Percentiles rank a stretch among this genome's conserved stretches.
Evolutionary conservation across 2,113 vertebrate species (phyloP).

Genomic region (Salminus brasiliensis): DNA sequence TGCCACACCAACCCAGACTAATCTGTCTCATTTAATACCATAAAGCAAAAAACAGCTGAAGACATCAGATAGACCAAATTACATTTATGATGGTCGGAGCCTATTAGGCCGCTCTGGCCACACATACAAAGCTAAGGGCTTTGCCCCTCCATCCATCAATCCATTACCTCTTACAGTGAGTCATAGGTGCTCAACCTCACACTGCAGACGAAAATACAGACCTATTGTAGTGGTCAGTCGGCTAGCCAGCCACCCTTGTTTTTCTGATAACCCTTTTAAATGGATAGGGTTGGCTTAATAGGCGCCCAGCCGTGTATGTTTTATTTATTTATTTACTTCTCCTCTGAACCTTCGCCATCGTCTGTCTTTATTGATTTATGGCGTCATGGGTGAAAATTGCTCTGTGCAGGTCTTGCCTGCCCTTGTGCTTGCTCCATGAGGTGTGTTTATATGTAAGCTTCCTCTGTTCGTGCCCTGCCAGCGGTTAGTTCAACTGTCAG

Average conservation of each 20-base stretch:
- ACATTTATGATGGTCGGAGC: not conserved
- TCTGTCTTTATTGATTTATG: slow-evolving; percentile 55
- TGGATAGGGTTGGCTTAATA: slow-evolving; percentile 34
- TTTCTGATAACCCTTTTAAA: slow-evolving; percentile 55
- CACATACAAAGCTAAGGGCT: slow-evolving; percentile 27
- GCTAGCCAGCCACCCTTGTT: slow-evolving; percentile 22
- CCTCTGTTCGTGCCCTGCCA: slow-evolving; percentile 39
- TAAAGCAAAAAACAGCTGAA: slow-evolving; percentile 3
- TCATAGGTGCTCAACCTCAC: slow-evolving; percentile 21
- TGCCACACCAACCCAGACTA: not conserved
- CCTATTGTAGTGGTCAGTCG: slow-evolving; percentile 1
- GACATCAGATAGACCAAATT: not conserved
- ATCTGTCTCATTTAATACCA: not conserved
- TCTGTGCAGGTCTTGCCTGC: slow-evolving; percentile 41
- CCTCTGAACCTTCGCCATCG: slow-evolving; percentile 25
- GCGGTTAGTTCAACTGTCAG: slow-evolving; percentile 50
- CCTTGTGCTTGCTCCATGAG: slow-evolving; percentile 41
- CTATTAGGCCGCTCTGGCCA: slow-evolving; percentile 8
- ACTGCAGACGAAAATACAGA: slow-evolving; percentile 3
- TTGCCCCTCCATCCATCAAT: not conserved
- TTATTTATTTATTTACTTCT: slow-evolving; percentile 39
- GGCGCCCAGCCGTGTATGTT: slow-evolving; percentile 13
- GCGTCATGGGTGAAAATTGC: slow-evolving; percentile 47
- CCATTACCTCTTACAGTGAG: slow-evolving; percentile 32
- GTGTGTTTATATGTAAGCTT: slow-evolving; percentile 45